Base-by-base conservation (phyloP, 2,797 vertebrate species). In the Novumbra hubbsi region DNA sequence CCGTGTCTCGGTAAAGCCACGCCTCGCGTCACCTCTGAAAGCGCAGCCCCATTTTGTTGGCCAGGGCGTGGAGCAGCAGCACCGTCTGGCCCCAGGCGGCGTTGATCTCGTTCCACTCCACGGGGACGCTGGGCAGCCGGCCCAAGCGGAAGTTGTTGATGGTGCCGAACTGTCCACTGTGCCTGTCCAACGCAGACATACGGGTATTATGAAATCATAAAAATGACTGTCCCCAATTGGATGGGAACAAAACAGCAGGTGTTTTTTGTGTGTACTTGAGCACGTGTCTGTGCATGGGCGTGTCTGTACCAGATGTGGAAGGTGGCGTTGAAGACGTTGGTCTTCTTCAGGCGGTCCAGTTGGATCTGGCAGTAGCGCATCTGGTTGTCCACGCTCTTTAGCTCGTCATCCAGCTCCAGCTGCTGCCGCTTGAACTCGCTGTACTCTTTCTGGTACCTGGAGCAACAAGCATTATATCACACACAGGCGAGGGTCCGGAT, bases 71-170 rank as follows among this genome's bases (percentile, higher is more conserved):
- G 19, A 99, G 94, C 79, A 99, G 91, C 85, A 99, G 91, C 80
- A 99, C 98, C 0, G 98, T 99, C 88, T 99, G 98, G 3, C 98
- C 98, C 98, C 98, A 99, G 50, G 98, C 98, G 7, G 98, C 98
- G 0, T 99, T 99, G 82, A 99, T 99, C 91, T 99, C 98, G 3
- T 99, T 98, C 98, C 98, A 99, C 73, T 99, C 98, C 74, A 99
- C 98, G 0, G 98, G 98, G 45, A 98, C 96, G 0, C 98, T 99
- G 85, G 98, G 98, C 68, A 99, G 94, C 1, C 98, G 96, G 52
- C 98, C 98, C 72, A 99, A 91, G 0, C 98, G 95, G 88, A 99
- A 99, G 91, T 98, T 99, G 86, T 99, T 99, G 89, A 99, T 99
- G 14, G 98, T 99, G 64, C 98, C 98, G 76, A 99, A 99, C 86